Conservation (phyloP, 2,797 vertebrate species). For the Pantherophis alleghaniensis region DNA sequence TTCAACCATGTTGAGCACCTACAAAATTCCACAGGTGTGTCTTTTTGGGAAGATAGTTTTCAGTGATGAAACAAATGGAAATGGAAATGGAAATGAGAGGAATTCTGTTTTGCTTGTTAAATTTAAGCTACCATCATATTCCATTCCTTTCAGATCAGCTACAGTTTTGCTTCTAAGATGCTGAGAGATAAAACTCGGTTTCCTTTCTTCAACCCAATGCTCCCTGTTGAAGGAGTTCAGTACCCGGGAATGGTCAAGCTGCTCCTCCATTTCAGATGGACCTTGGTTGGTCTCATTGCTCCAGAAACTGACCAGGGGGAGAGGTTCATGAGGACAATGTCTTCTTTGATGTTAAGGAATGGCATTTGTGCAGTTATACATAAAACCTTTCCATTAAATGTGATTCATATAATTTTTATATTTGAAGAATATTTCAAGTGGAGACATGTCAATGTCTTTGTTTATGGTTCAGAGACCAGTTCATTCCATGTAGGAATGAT, state of each 20-base stretch:
- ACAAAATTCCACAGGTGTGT: not conserved
- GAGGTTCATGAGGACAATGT: not conserved
- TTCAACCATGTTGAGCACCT: not conserved
- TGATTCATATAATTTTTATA: not conserved
- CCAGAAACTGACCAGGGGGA: not conserved
- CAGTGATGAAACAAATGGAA: not conserved
- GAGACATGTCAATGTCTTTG: not conserved
- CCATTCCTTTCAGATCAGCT: not conserved
- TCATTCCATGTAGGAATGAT: not conserved
- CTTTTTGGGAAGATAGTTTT: not conserved
- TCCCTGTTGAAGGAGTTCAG: not conserved
- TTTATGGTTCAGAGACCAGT: not conserved
- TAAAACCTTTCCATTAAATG: not conserved
- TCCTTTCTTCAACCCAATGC: not conserved
- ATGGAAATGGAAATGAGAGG: not conserved
- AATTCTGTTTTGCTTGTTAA: not conserved
- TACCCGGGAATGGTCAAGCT: not conserved
- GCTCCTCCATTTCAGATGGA: not conserved
- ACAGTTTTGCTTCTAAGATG: not conserved
- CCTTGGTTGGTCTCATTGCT: not conserved
- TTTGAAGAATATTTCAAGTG: not conserved
- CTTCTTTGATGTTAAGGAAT: not conserved
- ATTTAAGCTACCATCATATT: too few species aligned
- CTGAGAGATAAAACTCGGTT: not conserved
- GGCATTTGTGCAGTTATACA: not conserved